Evolutionary conservation across 92 coral and sea anemone species (phyloP).

Genomic region (Porites lobata): DNA sequence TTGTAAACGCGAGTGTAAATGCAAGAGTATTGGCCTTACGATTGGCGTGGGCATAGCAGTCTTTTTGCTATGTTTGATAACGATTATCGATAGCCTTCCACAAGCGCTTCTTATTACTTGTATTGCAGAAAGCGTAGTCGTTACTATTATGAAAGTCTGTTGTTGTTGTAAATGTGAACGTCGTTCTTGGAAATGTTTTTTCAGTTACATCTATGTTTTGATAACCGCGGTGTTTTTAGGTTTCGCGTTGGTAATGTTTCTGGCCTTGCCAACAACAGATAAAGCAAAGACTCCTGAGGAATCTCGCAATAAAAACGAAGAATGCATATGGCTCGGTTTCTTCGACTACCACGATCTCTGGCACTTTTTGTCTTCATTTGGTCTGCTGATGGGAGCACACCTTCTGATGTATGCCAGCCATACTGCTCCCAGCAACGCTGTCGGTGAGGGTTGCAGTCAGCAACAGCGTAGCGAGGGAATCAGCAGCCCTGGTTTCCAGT

Average conservation of each 20-base stretch:
- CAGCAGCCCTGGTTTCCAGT: background rate
- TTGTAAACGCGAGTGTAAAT: too few species aligned
- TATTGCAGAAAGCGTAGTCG: slow-evolving; percentile 51
- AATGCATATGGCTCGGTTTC: slow-evolving; percentile 57
- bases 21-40: slow-evolving; percentile 29
- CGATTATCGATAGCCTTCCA: slow-evolving; percentile 49
- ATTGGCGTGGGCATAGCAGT: slow-evolving; percentile 35
- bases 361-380: slow-evolving; percentile 96
- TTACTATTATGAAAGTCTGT: slow-evolving; percentile 54
- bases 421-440: background rate
- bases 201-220: slow-evolving; percentile 54
- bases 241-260: slow-evolving; percentile 62
- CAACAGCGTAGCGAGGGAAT: too few species aligned
- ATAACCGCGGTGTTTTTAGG: slow-evolving; percentile 29
- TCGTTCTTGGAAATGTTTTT: background rate
- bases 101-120: slow-evolving; percentile 68
- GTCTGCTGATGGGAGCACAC: slow-evolving; percentile 76
- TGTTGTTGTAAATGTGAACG: background rate
- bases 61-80: slow-evolving; percentile 29
- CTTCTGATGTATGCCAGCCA: slow-evolving; percentile 67
- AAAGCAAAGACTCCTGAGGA: slow-evolving; percentile 65
- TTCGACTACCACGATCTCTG: slow-evolving; percentile 86
- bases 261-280: slow-evolving; percentile 58
- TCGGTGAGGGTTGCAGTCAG: too few species aligned
- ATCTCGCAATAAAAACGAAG: slow-evolving; percentile 82